phyloP scores from a whole-genome alignment of 92 coral and sea anemone genomes.

The Virgularia gustaviana region DNA sequence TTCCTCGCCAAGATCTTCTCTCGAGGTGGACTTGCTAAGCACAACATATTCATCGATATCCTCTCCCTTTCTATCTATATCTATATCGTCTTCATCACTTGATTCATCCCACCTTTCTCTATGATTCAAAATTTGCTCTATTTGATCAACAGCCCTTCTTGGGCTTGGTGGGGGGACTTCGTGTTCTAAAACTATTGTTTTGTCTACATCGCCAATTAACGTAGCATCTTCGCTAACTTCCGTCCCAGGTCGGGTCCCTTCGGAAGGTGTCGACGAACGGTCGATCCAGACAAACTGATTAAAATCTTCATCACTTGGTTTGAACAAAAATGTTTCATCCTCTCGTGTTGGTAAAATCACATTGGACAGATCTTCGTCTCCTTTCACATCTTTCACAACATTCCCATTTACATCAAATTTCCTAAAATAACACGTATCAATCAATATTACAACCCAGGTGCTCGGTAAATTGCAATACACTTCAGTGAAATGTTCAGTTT shows the following conservation, averaged over 20 bases:
- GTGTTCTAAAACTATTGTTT: too few relatives aligned
- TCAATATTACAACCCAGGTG: neutral
- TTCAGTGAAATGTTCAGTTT: too few relatives aligned
- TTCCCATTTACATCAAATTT: constrained; percentile 17
- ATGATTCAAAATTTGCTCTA: constrained; percentile 22
- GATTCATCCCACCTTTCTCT: constrained; percentile 42
- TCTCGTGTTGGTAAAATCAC: constrained; percentile 11
- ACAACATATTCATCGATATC: constrained; percentile 10
- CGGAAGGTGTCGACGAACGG: constrained; percentile 56
- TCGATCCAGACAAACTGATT: constrained; percentile 98
- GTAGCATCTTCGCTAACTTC: neutral
- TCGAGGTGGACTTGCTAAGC: constrained; percentile 26
- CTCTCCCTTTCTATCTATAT: neutral
- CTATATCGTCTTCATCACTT: constrained; percentile 26
- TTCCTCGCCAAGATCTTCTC: constrained; percentile 26
- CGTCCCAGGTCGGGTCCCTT: neutral
- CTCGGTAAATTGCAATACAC: too few relatives aligned
- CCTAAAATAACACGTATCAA: neutral
- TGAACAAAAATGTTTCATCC: constrained; percentile 18
- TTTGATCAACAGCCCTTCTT: constrained; percentile 24
- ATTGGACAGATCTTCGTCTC: neutral
- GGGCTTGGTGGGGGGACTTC: constrained; percentile 33
- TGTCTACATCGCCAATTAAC: too few relatives aligned
- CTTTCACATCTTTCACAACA: neutral
- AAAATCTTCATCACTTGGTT: constrained; percentile 57